Evolutionary conservation across 2,888 invertebrate species (phyloP), one percentile per base, ranked within the genome.

Genomic region (Netelia virgata): DNA sequence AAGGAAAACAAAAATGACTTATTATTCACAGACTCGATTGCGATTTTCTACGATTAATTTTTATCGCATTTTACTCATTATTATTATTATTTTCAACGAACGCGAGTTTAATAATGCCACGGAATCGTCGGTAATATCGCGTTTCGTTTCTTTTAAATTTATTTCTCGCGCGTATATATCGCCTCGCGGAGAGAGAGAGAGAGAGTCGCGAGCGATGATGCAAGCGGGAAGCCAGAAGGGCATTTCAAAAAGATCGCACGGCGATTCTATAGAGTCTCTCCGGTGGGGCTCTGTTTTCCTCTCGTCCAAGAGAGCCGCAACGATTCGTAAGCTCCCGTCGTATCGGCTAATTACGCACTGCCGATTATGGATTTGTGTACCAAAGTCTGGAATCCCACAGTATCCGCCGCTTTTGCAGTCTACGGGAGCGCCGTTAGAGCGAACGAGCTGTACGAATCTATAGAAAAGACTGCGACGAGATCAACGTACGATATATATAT

Each of bases 291-390:
- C 41, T 5, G 68, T 73, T 72, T 77, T 53, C 18, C 20, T 14
- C n/a, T 9, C 75, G 43, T 23, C 47, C 43, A n/a, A 28, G 16
- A 78, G 73, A 70, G 55, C 61, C 50, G 20, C 73, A 43, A 53
- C 72, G 84, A 86, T 86, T 86, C 80, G 82, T 83, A 82, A 50
- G 68, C 55, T 83, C 75, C 50, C 79, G 83, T 59, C 76, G 70
- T 75, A 72, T 69, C 83, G 79, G 78, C 87, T 88, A 88, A 87
- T 87, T 88, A 85, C 86, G 83, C 81, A 70, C 75, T 80, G 41
- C 87, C 87, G 72, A 88, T 88, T 88, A 88, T 85, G 87, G 87
- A 86, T 88, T 87, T 82, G 86, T 87, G 82, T 86, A 86, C 84
- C 87, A 86, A 86, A 86, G 81, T 73, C 80, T 76, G 77, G 68